phyloP scores from a whole-genome alignment of 2,797 vertebrate genomes.

The Lophotriccus pileatus region DNA sequence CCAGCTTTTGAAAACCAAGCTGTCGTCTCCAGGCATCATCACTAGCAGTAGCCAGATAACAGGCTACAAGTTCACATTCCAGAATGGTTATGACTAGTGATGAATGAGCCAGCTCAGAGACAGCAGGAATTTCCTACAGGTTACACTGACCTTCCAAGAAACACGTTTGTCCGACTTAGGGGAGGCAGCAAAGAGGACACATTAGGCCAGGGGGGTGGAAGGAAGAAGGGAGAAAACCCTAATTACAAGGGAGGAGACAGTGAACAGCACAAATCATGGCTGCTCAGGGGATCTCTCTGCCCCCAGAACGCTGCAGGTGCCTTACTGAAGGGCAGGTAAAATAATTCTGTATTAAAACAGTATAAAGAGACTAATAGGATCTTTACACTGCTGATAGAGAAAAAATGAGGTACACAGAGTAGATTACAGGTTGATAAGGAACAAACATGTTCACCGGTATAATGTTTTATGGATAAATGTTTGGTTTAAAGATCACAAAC shows the following conservation, averaged over 20 bases:
- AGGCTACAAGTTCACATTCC: slow-evolving; percentile 56
- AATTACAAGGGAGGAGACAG: background rate
- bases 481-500: background rate
- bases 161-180: slow-evolving; percentile 24
- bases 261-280: background rate
- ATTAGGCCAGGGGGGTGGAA: background rate
- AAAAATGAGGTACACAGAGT: background rate
- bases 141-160: slow-evolving; percentile 58
- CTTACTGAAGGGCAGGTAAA: background rate
- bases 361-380: background rate
- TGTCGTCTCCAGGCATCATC: slow-evolving; percentile 57
- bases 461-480: background rate
- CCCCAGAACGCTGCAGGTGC: background rate
- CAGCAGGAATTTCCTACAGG: slow-evolving; percentile 64
- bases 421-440: background rate
- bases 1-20: slow-evolving; percentile 63
- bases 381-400: background rate
- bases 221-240: background rate
- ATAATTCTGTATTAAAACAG: background rate
- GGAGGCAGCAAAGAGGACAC: background rate
- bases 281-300: background rate
- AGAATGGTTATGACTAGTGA: slow-evolving; percentile 42
- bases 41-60: slow-evolving; percentile 44
- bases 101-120: slow-evolving; percentile 51
- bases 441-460: accelerated